Evolutionary conservation across 2,113 vertebrate species (phyloP), one percentile per base, ranked within the genome.

Genomic region (Eolophus roseicapilla): DNA sequence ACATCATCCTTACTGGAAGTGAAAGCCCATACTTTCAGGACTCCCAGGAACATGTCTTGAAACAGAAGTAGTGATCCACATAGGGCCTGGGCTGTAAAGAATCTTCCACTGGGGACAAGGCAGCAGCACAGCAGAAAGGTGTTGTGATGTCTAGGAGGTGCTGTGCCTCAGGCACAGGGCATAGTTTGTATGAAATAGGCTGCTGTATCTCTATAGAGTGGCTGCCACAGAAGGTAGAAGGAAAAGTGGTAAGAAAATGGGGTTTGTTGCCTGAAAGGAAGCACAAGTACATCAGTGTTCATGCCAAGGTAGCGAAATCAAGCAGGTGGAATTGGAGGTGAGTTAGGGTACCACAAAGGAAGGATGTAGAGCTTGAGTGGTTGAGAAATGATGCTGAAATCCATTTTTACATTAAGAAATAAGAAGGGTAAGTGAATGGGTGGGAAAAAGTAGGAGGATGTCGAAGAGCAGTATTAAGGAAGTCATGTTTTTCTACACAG

Each of bases 111-210:
- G 39, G 5, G 14, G 3, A 17, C 7, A 27, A 52, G 24, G 52
- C 13, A 94, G 33, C 21, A 60, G 41, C 24, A 43, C 28, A 69
- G 12, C 14, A 33, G 43, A 17, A 64, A 63, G 6, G 7, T 49
- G 4, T 17, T 0, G 0, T n/a, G 24, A 15, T 18, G 6, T 18
- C 15, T 76, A 31, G 23, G 33, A 69, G 9, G 13, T 35, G 39
- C 31, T 44, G 25, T 44, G 35, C 21, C 75, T 52, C 13, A 39
- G 39, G 24, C 31, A 59, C 17, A 37, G 5, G 18, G 2, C 17
- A n/a, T 24, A 11, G 13, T 25, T 86, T 39, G 63, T 27, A 29
- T 63, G 13, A 63, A 59, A 53, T 12, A 31, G 24, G 6, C 11
- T 64, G 20, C 39, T 82, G 10, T 29, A 62, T 27, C 43, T 60